phyloP scores from a whole-genome alignment of 2,888 invertebrate genomes.

The Lymantria dispar region DNA sequence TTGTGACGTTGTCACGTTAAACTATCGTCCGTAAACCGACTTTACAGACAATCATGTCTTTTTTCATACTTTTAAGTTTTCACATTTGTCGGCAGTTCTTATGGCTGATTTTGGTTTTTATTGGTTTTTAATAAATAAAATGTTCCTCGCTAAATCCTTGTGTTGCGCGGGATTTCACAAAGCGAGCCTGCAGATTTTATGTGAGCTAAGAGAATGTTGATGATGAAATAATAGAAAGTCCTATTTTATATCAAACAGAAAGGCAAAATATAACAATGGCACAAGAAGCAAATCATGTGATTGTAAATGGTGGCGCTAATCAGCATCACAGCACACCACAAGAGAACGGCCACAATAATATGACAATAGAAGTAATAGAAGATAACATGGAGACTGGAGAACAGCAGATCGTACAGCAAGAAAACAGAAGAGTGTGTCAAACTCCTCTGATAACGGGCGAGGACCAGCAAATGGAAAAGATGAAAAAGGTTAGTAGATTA shows the following conservation, averaged over 20 bases:
- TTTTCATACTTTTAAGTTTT: no score
- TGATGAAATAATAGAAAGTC: no score
- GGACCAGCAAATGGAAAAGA: slow-evolving; percentile 55
- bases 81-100: no score
- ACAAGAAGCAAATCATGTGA: slow-evolving; percentile 13
- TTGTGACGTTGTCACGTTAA: no score
- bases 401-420: slow-evolving; percentile 22
- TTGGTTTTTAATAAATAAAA: no score
- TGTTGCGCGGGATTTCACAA: no score
- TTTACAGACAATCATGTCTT: no score
- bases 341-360: slow-evolving; percentile 6
- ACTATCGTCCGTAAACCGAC: no score
- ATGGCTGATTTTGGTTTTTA: no score
- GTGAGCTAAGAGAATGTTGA: no score
- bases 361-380: slow-evolving; percentile 19
- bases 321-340: neutral
- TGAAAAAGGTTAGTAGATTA: slow-evolving; percentile 57
- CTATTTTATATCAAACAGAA: slow-evolving; percentile 1
- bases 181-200: no score
- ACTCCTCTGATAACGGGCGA: slow-evolving; percentile 37
- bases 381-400: slow-evolving; percentile 41
- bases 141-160: no score
- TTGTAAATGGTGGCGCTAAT: slow-evolving; percentile 9
- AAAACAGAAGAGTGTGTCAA: slow-evolving; percentile 41
- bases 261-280: slow-evolving; percentile 6